A percentile compares a stretch with the other conserved stretches of the same genome.
Evolutionary conservation across 2,113 vertebrate species (phyloP).

Genomic region (Siniperca knerii): DNA sequence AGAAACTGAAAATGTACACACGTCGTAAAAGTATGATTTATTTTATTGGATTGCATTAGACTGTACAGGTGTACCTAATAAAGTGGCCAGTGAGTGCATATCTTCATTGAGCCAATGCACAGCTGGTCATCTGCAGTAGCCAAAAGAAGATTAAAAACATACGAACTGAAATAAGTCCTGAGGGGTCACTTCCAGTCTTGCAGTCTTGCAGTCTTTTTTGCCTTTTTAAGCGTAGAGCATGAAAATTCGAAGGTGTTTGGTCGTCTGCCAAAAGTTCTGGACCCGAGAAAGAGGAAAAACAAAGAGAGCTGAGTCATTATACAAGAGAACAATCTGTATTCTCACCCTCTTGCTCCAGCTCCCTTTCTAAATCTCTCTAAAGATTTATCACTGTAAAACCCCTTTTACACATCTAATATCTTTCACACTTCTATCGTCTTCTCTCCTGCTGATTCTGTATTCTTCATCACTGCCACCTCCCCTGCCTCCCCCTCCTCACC

Average conservation of each 20-base stretch:
- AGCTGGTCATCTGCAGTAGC: not conserved
- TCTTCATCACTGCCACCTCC: conserved; percentile 3
- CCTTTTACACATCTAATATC: conserved; percentile 22
- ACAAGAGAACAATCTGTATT: conserved; percentile 10
- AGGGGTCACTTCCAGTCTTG: not conserved
- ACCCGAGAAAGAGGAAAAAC: not conserved
- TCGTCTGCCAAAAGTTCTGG: not conserved
- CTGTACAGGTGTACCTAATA: too few relatives aligned
- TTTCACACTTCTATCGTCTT: not conserved
- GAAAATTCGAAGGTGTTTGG: not conserved
- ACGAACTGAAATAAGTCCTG: too few relatives aligned
- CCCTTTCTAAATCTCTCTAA: conserved; percentile 13
- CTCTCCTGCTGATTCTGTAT: conserved; percentile 18
- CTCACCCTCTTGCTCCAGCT: not conserved
- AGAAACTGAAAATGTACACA: too few relatives aligned
- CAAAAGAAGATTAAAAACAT: not conserved
- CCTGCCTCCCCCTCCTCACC: not conserved
- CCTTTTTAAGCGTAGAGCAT: not conserved
- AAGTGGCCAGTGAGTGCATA: not conserved
- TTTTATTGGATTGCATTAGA: not conserved
- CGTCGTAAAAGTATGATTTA: too few relatives aligned
- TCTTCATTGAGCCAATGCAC: not conserved
- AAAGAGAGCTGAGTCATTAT: conserved; percentile 30
- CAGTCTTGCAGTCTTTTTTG: not conserved
- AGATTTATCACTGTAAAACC: conserved; percentile 9